Conservation (phyloP, 92 coral and sea anemone species). For the Phenganax marumi region DNA sequence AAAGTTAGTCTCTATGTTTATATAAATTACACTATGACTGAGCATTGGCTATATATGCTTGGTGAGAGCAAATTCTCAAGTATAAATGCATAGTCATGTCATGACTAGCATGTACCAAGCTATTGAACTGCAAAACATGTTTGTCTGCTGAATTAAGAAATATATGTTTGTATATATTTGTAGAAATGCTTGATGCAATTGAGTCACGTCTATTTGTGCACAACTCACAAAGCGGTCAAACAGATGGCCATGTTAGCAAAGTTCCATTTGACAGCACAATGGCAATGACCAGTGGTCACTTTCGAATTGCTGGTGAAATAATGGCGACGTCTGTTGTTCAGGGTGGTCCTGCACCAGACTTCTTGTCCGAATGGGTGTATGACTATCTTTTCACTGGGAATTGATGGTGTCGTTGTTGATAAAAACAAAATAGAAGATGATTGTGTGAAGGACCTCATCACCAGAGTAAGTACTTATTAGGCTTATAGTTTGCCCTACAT, state of each 20-base stretch:
- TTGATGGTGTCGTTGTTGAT: conserved; percentile 21
- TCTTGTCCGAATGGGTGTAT: no score
- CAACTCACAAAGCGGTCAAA: neutral
- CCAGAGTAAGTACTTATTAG: neutral
- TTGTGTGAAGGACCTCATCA: conserved; percentile 26
- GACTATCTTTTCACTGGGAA: no score
- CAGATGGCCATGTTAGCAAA: neutral
- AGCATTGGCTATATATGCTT: no score
- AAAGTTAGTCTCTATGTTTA: no score
- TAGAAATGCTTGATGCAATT: conserved; percentile 5
- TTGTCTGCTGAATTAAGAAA: no score
- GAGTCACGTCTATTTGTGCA: conserved; percentile 14
- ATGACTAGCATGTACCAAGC: no score
- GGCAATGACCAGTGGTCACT: conserved; percentile 41
- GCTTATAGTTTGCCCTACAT: neutral
- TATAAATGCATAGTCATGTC: no score
- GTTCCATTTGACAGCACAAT: conserved; percentile 19
- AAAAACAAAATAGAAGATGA: conserved; percentile 45
- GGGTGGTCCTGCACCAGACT: no score
- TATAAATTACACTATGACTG: no score
- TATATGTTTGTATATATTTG: neutral
- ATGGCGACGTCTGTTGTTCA: no score
- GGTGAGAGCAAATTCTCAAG: no score
- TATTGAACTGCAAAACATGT: no score
- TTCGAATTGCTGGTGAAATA: conserved; percentile 48